These are phyloP conservation scores for Sapayoa aenigma DNA, from an alignment of 2,113 vertebrate genomes.

Conservation along the genomic window DNA sequence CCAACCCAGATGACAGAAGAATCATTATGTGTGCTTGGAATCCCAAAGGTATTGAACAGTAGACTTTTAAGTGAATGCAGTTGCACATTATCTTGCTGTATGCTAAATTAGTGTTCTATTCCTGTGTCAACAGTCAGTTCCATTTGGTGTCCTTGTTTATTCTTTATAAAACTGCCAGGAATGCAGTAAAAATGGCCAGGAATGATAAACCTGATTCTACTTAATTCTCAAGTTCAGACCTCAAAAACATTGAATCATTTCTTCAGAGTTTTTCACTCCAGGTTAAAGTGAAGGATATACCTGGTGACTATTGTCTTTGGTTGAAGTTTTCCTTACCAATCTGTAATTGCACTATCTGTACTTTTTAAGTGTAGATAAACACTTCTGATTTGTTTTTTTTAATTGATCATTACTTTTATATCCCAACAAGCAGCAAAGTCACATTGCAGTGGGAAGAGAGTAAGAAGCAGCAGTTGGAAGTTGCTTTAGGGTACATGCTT, in stretches of 20 bases:
- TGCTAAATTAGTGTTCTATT: background rate
- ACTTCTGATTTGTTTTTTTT: background rate
- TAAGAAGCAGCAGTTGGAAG: background rate
- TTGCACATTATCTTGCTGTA: background rate
- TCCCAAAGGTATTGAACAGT: constrained; percentile 79
- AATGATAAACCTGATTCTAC: background rate
- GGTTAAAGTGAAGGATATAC: background rate
- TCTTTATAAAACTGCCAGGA: background rate
- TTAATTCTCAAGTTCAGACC: background rate
- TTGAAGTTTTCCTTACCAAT: background rate
- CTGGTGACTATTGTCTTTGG: background rate
- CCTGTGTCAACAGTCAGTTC: background rate
- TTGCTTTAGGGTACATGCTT: background rate
- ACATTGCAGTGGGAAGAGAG: background rate
- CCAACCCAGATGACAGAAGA: constrained; percentile 91
- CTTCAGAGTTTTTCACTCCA: background rate
- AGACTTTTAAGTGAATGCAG: background rate
- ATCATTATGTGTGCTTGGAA: constrained; percentile 99
- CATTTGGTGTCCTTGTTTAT: background rate
- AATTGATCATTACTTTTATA: background rate
- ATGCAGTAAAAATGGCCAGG: background rate
- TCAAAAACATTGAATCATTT: background rate
- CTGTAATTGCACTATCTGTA: background rate
- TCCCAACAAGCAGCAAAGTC: background rate
- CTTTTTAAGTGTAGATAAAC: background rate